Evolutionary conservation across 2,888 invertebrate species (phyloP).

Genomic region (Drosophila neonasuta): DNA sequence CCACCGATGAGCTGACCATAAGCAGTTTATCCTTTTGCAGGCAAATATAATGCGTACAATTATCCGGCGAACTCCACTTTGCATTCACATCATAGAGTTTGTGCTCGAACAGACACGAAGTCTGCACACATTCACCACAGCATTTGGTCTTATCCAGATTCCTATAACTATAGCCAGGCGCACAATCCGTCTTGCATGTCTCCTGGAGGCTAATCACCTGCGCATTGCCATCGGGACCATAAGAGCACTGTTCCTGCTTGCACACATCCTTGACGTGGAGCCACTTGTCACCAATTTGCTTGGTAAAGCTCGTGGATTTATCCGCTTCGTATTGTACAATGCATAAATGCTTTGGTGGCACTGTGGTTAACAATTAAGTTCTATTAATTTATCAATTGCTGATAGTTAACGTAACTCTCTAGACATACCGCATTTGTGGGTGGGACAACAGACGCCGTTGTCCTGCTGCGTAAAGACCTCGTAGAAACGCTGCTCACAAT

Average conservation of each 20-base stretch:
- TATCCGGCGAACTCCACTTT: constrained; percentile 85
- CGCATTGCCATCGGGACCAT: constrained; percentile 77
- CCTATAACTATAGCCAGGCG: constrained; percentile 85
- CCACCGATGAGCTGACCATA: constrained; percentile 83
- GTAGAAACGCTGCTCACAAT: constrained; percentile 84
- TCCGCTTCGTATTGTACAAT: constrained; percentile 78
- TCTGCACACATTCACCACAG: constrained; percentile 86
- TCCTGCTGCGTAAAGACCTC: constrained; percentile 80
- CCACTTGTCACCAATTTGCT: constrained; percentile 83
- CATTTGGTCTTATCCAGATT: constrained; percentile 82
- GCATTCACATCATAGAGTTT: constrained; percentile 83
- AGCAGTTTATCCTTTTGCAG: constrained; percentile 82
- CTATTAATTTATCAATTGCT: background rate
- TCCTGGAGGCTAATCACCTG: constrained; percentile 69
- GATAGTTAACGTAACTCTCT: background rate
- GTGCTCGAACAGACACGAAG: constrained; percentile 84
- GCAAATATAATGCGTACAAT: constrained; percentile 86
- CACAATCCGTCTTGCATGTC: constrained; percentile 75
- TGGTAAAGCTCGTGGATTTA: constrained; percentile 74
- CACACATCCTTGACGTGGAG: constrained; percentile 82
- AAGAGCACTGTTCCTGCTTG: constrained; percentile 75
- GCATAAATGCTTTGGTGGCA: constrained; percentile 79
- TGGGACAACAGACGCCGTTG: constrained; percentile 86
- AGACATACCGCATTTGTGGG: constrained; percentile 85
- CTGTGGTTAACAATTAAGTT: constrained; percentile 38